Evolutionary conservation across 2,797 vertebrate species (phyloP), one percentile per base, ranked within the genome.

Genomic region (Mormyrops attenuatus): DNA sequence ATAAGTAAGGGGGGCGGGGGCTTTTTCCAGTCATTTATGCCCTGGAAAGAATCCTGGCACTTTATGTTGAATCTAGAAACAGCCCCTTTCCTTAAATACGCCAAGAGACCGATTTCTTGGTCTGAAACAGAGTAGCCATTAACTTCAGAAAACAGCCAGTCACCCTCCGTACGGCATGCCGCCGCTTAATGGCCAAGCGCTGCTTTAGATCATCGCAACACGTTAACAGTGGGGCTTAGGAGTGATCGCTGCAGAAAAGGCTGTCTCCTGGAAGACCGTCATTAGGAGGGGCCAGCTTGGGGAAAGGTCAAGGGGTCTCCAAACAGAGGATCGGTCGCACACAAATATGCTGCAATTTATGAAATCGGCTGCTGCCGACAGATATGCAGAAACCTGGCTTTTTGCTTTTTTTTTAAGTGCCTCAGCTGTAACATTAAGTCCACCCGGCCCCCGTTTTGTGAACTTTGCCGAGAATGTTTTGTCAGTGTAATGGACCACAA

Each of bases 401-500:
- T 85, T 41, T 44, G 38, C 30, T 38, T 34, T 77, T 82, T 66
- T 63, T 55, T 47, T 22, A 22, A 53, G 47, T 47, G 55, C 53
- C 82, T 85, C 17, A 2, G 26, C 41, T 44, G 88, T 30, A n/a
- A 69, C 53, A 11, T 22, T 30, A 66, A 69, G 44, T 38, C 57
- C 52, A 38, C 15, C 44, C 20, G 82, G 44, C 26, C 82, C 63
- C 22, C 57, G 9, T 89, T 30, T 73, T 20, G 88, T 26, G 52
- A 52, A 77, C 47, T 47, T 34, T 88, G 13, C 5, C 0, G 47
- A 8, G 49, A 82, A 88, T 91, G 89, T 94, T 93, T 91, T 91
- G 91, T 93, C 93, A 92, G 91, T 91, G 93, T 94, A 93, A 94
- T 92, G 92, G 92, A 89, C 94, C 93, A 94, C 94, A 94, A 94